A percentile compares a stretch with the other conserved stretches of the same genome.
phyloP scores from a whole-genome alignment of 2,888 invertebrate genomes.

The Nipponacmea schrenckii region DNA sequence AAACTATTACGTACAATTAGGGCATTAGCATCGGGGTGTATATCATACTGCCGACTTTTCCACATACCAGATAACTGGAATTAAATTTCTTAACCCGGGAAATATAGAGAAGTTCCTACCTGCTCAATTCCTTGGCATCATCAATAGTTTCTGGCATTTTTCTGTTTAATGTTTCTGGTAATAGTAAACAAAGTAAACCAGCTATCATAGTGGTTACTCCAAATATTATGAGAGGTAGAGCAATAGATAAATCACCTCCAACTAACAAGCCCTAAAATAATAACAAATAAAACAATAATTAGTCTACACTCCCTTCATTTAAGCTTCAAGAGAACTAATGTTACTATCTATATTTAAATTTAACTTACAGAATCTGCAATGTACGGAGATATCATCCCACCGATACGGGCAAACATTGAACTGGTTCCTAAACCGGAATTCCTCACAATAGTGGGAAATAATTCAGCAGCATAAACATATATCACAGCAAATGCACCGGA shows the following conservation, averaged over 20 bases:
- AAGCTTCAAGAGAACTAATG: too few species aligned
- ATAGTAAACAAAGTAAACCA: slow-evolving; percentile 74
- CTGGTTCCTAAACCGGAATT: slow-evolving; percentile 86
- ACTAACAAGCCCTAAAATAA: slow-evolving; percentile 17
- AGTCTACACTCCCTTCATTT: too few species aligned
- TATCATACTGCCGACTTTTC: too few species aligned
- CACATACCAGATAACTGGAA: too few species aligned
- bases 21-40: too few species aligned
- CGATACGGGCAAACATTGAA: slow-evolving; percentile 84
- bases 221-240: slow-evolving; percentile 76
- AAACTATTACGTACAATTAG: too few species aligned
- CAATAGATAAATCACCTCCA: slow-evolving; percentile 21
- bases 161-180: slow-evolving; percentile 83
- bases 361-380: slow-evolving; percentile 70
- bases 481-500: slow-evolving; percentile 18
- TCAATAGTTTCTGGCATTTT: slow-evolving; percentile 75
- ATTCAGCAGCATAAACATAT: slow-evolving; percentile 18
- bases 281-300: too few species aligned
- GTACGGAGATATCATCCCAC: slow-evolving; percentile 85
- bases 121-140: neutral
- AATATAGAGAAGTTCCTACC: neutral
- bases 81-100: too few species aligned
- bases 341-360: too few species aligned
- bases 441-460: slow-evolving; percentile 21
- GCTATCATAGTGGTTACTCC: slow-evolving; percentile 78